These are phyloP conservation scores for Melanostigma gelatinosum DNA, from an alignment of 2,113 vertebrate species.

Conservation along the genomic window DNA sequence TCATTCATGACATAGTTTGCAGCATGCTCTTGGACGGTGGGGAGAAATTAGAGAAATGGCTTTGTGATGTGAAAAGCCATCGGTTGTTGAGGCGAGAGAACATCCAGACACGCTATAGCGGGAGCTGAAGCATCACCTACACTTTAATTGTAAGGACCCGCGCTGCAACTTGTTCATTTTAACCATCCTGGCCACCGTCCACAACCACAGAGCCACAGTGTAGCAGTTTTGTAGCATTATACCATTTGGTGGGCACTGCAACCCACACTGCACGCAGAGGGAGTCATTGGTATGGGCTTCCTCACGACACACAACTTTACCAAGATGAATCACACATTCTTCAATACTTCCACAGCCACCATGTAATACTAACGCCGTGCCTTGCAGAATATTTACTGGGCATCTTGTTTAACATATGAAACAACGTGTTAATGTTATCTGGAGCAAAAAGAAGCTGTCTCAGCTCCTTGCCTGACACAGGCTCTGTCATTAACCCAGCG, in stretches of 20 bases:
- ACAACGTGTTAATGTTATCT: slow-evolving; percentile 51
- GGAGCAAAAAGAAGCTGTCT: slow-evolving; percentile 57
- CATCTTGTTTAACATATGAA: slow-evolving; percentile 29
- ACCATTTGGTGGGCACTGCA: slow-evolving; percentile 28
- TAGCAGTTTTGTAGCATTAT: neutral
- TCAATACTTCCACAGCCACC: slow-evolving; percentile 28
- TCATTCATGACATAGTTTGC: slow-evolving; percentile 78
- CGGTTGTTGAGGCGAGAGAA: slow-evolving; percentile 61
- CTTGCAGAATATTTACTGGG: neutral
- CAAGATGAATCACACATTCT: slow-evolving; percentile 12
- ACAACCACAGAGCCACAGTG: slow-evolving; percentile 7
- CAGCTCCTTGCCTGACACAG: slow-evolving; percentile 54
- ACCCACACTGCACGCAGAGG: slow-evolving; percentile 9
- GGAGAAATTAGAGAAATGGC: slow-evolving; percentile 63
- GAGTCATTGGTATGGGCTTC: neutral
- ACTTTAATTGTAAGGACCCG: slow-evolving; percentile 20
- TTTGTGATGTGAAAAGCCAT: slow-evolving; percentile 74
- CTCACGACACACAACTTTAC: neutral
- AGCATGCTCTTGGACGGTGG: slow-evolving; percentile 47
- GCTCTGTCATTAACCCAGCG: slow-evolving; percentile 66
- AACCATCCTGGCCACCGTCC: neutral
- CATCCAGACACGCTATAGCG: slow-evolving; percentile 44
- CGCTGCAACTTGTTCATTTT: slow-evolving; percentile 27
- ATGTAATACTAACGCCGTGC: neutral
- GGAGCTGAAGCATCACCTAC: slow-evolving; percentile 17